Percentiles rank a stretch among this genome's conserved stretches.
Evolutionary conservation across 2,888 invertebrate genomes (phyloP).

Genomic region (Capitulum mitella): DNA sequence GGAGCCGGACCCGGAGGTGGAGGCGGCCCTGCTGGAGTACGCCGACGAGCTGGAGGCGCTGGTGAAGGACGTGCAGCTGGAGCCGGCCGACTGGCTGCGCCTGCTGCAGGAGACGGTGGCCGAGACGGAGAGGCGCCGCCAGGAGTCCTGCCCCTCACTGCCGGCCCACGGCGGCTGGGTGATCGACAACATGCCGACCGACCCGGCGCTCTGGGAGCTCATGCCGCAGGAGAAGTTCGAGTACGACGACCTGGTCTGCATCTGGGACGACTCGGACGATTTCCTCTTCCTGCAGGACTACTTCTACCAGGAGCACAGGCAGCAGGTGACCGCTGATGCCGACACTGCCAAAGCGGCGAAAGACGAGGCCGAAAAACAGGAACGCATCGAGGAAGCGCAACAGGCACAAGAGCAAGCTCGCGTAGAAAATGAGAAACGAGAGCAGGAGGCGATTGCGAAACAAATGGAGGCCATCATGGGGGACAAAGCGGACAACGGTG

Average conservation of each 20-base stretch:
- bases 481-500: neutral
- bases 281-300: neutral
- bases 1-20: slow-evolving; percentile 8
- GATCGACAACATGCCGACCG: neutral
- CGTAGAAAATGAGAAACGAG: neutral
- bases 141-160: no score
- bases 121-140: neutral
- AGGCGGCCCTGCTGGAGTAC: neutral
- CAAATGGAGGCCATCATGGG: slow-evolving; percentile 4
- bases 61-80: neutral
- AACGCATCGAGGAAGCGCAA: neutral
- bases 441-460: neutral
- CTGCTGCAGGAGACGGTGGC: neutral
- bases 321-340: neutral
- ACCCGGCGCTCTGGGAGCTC: neutral
- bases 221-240: slow-evolving; percentile 9
- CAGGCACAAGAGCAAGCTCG: neutral
- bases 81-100: neutral
- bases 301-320: neutral
- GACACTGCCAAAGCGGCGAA: neutral
- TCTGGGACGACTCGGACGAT: slow-evolving; percentile 9
- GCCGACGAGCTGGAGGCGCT: neutral
- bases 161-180: slow-evolving; percentile 18
- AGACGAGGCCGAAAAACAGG: neutral
- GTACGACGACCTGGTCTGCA: slow-evolving; percentile 8